Percentiles rank a stretch among this genome's conserved stretches.
Conservation (phyloP, 2,113 vertebrate genomes). For the Vulpes lagopus region DNA sequence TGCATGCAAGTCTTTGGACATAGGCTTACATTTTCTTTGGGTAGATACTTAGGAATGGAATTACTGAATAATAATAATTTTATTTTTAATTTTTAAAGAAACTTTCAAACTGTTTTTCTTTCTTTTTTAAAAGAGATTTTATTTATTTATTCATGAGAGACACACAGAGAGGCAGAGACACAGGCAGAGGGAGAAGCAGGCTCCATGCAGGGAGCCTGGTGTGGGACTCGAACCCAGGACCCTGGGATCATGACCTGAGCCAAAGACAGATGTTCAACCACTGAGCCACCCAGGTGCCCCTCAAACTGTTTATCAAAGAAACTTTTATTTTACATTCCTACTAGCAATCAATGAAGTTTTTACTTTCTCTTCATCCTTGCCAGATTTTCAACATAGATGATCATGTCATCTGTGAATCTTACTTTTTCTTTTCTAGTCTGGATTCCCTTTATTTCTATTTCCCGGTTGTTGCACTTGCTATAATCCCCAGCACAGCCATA, state of each 20-base stretch:
- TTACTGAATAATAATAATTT: not conserved
- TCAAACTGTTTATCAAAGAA: not conserved
- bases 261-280: no score
- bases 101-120: not conserved
- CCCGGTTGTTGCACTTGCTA: not conserved
- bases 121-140: no score
- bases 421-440: not conserved
- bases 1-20: not conserved
- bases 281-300: no score
- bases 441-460: not conserved
- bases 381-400: not conserved
- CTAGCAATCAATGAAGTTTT: not conserved
- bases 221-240: no score
- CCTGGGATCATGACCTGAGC: no score
- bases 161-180: no score
- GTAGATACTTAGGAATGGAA: not conserved
- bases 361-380: not conserved
- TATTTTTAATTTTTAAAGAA: not conserved
- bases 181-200: no score
- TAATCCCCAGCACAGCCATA: not conserved
- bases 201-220: no score
- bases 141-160: no score
- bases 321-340: not conserved
- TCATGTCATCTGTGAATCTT: not conserved
- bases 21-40: not conserved